phyloP scores from a whole-genome alignment of 2,113 vertebrate species.

The Nipponia nippon region DNA sequence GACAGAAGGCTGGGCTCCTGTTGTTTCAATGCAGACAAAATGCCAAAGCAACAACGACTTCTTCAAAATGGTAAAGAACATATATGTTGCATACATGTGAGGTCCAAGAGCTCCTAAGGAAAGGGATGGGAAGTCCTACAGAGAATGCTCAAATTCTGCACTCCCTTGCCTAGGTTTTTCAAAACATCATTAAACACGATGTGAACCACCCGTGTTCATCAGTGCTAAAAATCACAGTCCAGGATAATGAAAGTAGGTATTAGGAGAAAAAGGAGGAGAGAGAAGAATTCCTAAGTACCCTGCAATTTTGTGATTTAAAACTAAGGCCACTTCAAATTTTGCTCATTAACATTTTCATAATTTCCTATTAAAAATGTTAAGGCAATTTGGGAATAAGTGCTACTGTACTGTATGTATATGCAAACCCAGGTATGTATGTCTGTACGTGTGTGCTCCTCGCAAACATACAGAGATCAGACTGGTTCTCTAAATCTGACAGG shows the following conservation, averaged over 20 bases:
- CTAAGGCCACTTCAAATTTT: background rate
- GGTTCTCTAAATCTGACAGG: background rate
- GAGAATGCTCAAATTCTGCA: background rate
- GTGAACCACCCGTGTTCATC: background rate
- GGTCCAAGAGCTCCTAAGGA: background rate
- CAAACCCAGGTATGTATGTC: background rate
- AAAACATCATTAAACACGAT: background rate
- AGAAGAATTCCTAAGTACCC: background rate
- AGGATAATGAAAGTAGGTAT: background rate
- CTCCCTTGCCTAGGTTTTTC: background rate
- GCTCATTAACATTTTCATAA: background rate
- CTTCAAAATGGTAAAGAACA: background rate
- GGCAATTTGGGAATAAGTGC: background rate
- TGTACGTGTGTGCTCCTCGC: background rate
- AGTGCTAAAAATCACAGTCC: background rate
- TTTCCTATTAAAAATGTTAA: background rate
- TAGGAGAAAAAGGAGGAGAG: background rate
- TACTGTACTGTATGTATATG: background rate
- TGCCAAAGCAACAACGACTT: background rate
- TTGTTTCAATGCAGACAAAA: background rate
- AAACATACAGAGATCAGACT: background rate
- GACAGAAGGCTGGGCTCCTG: background rate
- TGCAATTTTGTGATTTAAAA: background rate
- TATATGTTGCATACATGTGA: background rate
- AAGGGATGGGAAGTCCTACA: background rate